Evolutionary conservation across 2,888 invertebrate genomes (phyloP).

Genomic region (Atrina japonica): DNA sequence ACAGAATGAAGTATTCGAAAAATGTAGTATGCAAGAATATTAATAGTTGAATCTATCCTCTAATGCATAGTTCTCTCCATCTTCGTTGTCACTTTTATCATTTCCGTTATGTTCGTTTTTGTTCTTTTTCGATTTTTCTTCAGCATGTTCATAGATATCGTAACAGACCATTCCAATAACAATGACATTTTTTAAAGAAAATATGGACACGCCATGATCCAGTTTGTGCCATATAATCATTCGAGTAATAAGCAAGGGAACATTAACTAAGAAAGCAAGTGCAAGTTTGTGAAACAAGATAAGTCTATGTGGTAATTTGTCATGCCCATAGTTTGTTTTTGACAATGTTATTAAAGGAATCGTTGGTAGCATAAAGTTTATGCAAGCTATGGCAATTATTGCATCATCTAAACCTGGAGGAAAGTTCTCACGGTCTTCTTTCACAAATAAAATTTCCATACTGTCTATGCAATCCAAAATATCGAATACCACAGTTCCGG

Average conservation of each 20-base stretch:
- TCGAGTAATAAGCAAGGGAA: conserved; percentile 83
- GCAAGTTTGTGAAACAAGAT: conserved; percentile 80
- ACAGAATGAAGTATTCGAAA: no score
- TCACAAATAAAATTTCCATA: conserved; percentile 81
- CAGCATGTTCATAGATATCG: conserved; percentile 63
- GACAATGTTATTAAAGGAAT: conserved; percentile 83
- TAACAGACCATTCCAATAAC: conserved; percentile 81
- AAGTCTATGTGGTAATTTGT: conserved; percentile 67
- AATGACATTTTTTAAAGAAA: conserved; percentile 84
- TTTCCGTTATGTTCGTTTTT: not conserved
- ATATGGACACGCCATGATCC: conserved; percentile 82
- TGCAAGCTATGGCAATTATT: conserved; percentile 82
- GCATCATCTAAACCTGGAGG: conserved; percentile 79
- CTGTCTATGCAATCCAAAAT: conserved; percentile 83
- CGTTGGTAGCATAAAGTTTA: conserved; percentile 83
- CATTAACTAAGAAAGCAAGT: conserved; percentile 83
- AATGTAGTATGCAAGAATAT: no score
- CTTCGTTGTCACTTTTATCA: not conserved
- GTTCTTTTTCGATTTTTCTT: conserved; percentile 2
- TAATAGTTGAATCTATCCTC: conserved; percentile 40
- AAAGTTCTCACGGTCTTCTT: conserved; percentile 60
- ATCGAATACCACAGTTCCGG: conserved; percentile 83
- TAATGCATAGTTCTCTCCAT: no score
- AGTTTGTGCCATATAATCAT: conserved; percentile 83
- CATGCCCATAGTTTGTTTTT: conserved; percentile 81